Base-by-base conservation (phyloP, 1,140 invertebrate species). In the Campoletis sonorensis region DNA sequence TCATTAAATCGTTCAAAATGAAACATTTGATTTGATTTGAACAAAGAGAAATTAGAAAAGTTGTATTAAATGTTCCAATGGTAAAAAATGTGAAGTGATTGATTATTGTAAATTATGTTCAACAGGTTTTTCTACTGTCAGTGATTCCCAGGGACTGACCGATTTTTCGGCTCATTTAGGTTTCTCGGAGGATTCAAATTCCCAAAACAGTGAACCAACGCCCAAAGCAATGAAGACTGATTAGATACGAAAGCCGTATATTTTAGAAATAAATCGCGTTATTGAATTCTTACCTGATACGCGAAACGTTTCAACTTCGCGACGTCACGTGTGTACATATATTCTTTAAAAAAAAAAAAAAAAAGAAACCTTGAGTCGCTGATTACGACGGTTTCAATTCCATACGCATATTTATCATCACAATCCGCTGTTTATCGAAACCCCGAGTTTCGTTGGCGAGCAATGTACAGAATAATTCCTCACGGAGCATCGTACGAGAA, bases 151-250 rank as follows among this genome's bases (percentile, higher is more conserved):
- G 92, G 96, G 96, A 23, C 94, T 96, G 8, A 96, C 96, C 51
- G 96, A 97, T 82, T 97, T 97, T 86, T 95, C 96, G 21, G 95
- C 96, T 58, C 95, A 96, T 86, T 94, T 97, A 92, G 96, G 96
- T 83, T 97, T 97, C 90, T 97, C 96, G 0, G 97, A 97, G 91
- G 97, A 97, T 88, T 97, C 97, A 7, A 97, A 97, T 91, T 97
- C 96, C 0, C 96, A 97, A 90, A 96, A 96, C 84, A 97, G 95
- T 89, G 96, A 97, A 87, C 94, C 95, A 40, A 94, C 94, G 18
- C 93, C 95, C 15, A 97, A 97, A 91, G 93, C 95, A 87, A 92
- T 96, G 90, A 97, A 97, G 93, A 95, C 95, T 90, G 95, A 94
- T 85, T 93, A 90, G 90, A 85, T 18, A 75, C 30, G 51, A 4